These are phyloP conservation scores for Macheiramphus alcinus DNA, from an alignment of 2,113 vertebrate species.

Conservation along the genomic window DNA sequence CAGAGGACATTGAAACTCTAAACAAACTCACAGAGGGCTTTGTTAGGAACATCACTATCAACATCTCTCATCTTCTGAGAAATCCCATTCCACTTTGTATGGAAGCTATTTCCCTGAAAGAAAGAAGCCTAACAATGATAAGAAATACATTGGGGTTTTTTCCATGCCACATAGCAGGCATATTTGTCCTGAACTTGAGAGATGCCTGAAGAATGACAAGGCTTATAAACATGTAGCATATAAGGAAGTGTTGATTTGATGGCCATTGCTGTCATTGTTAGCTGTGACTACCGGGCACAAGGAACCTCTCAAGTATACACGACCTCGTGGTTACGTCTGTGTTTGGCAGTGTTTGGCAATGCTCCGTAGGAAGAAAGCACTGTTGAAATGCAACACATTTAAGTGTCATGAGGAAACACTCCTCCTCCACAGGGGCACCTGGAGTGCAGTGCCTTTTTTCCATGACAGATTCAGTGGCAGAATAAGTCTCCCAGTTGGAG, in stretches of 20 bases:
- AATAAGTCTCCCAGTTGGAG: background rate
- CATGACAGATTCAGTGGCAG: background rate
- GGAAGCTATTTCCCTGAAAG: conserved; percentile 1
- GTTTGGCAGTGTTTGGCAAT: background rate
- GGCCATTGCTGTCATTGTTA: background rate
- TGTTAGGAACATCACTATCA: background rate
- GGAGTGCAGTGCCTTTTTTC: background rate
- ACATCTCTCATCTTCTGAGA: conserved; percentile 14
- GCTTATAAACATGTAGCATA: background rate
- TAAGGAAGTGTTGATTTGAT: background rate
- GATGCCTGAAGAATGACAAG: background rate
- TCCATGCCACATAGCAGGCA: background rate
- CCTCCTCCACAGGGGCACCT: background rate
- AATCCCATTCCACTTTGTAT: conserved; percentile 14
- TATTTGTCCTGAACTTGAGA: background rate
- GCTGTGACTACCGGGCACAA: background rate
- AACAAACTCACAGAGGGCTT: background rate
- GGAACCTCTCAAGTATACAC: background rate
- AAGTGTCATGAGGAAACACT: background rate
- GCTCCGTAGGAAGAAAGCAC: background rate
- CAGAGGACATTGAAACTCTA: background rate
- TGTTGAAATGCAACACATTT: background rate
- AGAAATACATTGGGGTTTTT: background rate
- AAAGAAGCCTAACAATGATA: conserved; percentile 23
- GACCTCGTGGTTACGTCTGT: background rate